Conservation (phyloP, 2,888 invertebrate genomes). For the Caenorhabditis parvicauda region DNA sequence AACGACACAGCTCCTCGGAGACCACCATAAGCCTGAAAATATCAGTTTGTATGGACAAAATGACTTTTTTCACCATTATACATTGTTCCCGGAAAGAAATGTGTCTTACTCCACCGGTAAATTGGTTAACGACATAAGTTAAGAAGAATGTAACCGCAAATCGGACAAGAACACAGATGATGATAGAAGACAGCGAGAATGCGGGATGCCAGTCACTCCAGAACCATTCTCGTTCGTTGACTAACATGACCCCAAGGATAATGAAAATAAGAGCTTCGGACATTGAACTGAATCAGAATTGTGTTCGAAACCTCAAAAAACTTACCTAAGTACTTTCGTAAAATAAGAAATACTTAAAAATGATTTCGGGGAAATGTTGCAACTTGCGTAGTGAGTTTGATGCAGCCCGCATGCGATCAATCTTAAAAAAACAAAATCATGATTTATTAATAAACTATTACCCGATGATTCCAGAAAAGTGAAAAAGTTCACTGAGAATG, state of each 20-base stretch:
- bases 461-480: slow-evolving; percentile 69
- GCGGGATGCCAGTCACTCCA: slow-evolving; percentile 53
- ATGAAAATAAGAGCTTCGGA: slow-evolving; percentile 69
- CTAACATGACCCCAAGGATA: slow-evolving; percentile 68
- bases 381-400: slow-evolving; percentile 69
- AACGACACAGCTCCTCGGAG: slow-evolving; percentile 69
- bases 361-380: slow-evolving; percentile 68
- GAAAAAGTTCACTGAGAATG: slow-evolving; percentile 68
- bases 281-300: slow-evolving; percentile 63
- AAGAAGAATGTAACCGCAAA: slow-evolving; percentile 65
- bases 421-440: slow-evolving; percentile 54
- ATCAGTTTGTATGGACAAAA: neutral
- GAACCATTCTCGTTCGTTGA: slow-evolving; percentile 62
- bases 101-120: slow-evolving; percentile 63
- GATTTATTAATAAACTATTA: slow-evolving; percentile 37
- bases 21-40: slow-evolving; percentile 67
- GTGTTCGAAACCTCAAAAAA: neutral
- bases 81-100: slow-evolving; percentile 68
- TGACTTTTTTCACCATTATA: slow-evolving; percentile 65
- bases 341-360: slow-evolving; percentile 68
- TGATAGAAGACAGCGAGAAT: slow-evolving; percentile 48
- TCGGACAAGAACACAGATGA: slow-evolving; percentile 50
- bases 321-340: slow-evolving; percentile 65
- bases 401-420: slow-evolving; percentile 68
- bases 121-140: slow-evolving; percentile 66